Base-by-base conservation (phyloP, 2,888 invertebrate genomes). In the Oeneis ivallda region DNA sequence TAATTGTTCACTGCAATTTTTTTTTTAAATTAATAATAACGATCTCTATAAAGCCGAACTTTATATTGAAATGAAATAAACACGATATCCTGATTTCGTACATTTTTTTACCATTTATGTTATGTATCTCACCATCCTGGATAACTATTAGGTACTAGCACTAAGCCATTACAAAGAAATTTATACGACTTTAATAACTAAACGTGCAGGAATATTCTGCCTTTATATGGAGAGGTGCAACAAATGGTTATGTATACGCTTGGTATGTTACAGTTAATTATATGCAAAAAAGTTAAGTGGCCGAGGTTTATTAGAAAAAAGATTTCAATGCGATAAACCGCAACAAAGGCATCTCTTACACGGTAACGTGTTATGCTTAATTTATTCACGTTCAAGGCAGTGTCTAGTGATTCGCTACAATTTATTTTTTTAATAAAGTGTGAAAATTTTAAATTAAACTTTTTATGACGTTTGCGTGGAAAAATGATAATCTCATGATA, bases 281-380 rank as follows among this genome's bases (percentile, higher is more conserved):
- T 5, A 56, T 39, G 56, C 56, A 56, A 56, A 56, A 56, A 56
- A 56, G 19, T 13, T 41, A 41, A 56, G 39, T 60, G 60, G 66
- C 66, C 60, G 73, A 70, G 67, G 61, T 58, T 56, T 74, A 75
- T 79, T 78, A 79, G 72, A 69, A 65, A 68, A 74, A 72, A 79
- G 75, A 80, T 80, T 74, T 76, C 68, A 80, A 75, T 75, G 68
- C 58, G 69, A 76, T 76, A 72, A 72, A 68, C 52, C 69, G 70
- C 69, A 76, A 76, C 76, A 75, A 77, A 76, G 71, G 65, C 68
- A 68, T 66, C 68, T 72, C 69, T 72, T 70, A 71, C 67, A 62
- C 76, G 76, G 74, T 70, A 66, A 75, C 78, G 82, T 81, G 84
- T 85, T 84, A 83, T 80, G 78, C 78, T n/a, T n/a, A n/a, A 76